Base-by-base conservation (phyloP, 2,888 invertebrate genomes). In the Cephus rjabovi region DNA sequence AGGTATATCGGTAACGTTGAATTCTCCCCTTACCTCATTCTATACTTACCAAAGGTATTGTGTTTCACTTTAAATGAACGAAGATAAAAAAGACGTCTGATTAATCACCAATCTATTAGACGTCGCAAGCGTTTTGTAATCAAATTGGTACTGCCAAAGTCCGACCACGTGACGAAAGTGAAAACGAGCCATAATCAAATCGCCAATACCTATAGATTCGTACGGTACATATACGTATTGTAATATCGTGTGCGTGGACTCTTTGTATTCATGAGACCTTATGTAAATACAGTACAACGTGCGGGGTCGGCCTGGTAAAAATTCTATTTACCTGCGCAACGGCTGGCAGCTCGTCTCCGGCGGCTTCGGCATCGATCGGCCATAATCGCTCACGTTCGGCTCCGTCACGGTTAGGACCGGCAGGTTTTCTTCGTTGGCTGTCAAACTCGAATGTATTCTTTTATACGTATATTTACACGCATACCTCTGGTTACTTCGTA, bases 201-300 rank as follows among this genome's bases (percentile, higher is more conserved):
- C 56, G 56, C 56, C 56, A 23, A 56, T 9, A 56, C 56, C 9
- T 56, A 23, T 56, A 23, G 56, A 56, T 56, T 23, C 56, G 56
- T 56, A 56, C 56, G 56, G 56, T 56, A 56, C 23, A 2, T 56
- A 56, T 56, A 23, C 23, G 56, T 9, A 56, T 56, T 56, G 56
- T 56, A 56, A 56, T 56, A 56, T 56, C 23, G 23, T 56, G 56
- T 56, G 9, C 23, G 76, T 70, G 76, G 34, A 74, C 77, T 80
- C 78, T 79, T 82, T 80, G 80, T 80, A 82, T 80, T 82, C 80
- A 79, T 79, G 80, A 77, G 79, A 77, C 81, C 77, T 79, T 81
- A 79, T 81, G 82, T 75, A 81, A 81, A 82, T 56, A 56, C 56
- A 56, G 23, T 9, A 56, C 56, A 56, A 15, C 56, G 56, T 56